phyloP scores from a whole-genome alignment of 2,888 invertebrate species.

The Galerucella pusilla region DNA sequence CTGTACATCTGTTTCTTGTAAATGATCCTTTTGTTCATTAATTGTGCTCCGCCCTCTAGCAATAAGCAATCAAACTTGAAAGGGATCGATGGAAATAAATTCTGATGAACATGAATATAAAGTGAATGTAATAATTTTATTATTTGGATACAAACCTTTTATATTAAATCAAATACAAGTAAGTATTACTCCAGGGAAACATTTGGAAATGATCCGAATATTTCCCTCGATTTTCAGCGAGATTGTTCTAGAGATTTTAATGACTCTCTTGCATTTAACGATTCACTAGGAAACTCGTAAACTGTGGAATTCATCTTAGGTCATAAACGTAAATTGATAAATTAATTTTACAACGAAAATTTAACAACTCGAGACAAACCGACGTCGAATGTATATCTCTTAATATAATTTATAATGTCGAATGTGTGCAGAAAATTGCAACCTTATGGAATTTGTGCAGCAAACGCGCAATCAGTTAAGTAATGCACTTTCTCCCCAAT shows the following conservation, averaged over 20 bases:
- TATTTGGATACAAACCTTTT: background rate
- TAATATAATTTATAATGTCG: background rate
- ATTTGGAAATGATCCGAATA: constrained; percentile 4
- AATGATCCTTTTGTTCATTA: no score
- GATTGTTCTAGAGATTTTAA: background rate
- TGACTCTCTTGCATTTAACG: constrained; percentile 8
- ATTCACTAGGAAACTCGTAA: constrained; percentile 12
- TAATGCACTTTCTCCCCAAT: no score
- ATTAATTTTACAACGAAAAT: constrained; percentile 11
- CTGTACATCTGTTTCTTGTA: no score
- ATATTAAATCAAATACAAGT: background rate
- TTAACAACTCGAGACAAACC: constrained; percentile 5
- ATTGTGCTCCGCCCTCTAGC: no score
- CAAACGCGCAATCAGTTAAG: no score
- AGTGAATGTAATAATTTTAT: background rate
- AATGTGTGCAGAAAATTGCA: background rate
- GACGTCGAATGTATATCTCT: background rate
- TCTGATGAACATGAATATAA: no score
- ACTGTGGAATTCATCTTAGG: constrained; percentile 2
- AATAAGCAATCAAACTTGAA: no score
- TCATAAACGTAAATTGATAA: constrained; percentile 13
- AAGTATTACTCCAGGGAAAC: background rate
- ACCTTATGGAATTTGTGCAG: background rate
- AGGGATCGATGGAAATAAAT: no score
- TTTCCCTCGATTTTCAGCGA: background rate